Conservation (phyloP, 2,888 invertebrate genomes). For the Glomeris marginata region DNA sequence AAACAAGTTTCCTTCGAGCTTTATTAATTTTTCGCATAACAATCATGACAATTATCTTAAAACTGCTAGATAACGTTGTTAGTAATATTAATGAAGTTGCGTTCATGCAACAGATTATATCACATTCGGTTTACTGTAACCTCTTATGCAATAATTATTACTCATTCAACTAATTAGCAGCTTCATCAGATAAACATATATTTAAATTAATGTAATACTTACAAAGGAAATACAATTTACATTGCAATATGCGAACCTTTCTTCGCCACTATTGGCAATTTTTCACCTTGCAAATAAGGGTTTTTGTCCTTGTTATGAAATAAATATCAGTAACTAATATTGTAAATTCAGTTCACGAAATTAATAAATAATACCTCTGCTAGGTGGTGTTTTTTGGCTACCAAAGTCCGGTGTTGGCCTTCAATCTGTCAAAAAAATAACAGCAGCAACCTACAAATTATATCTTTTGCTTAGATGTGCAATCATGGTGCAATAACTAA, state of each 20-base stretch:
- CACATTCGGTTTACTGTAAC: too few species aligned
- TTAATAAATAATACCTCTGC: conserved; percentile 33
- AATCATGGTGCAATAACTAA: background rate
- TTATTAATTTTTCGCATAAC: too few species aligned
- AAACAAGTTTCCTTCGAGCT: too few species aligned
- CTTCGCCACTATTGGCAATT: conserved; percentile 80
- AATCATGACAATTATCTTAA: too few species aligned
- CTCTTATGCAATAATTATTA: too few species aligned
- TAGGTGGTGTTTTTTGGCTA: conserved; percentile 60
- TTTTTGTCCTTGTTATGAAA: conserved; percentile 47
- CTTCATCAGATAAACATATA: too few species aligned
- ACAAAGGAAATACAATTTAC: background rate
- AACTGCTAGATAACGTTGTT: too few species aligned
- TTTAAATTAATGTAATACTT: background rate
- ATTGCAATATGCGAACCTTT: conserved; percentile 60
- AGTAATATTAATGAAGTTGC: too few species aligned
- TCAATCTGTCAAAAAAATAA: conserved; percentile 15
- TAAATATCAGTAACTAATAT: too few species aligned
- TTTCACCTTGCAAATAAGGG: conserved; percentile 71
- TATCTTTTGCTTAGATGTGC: background rate
- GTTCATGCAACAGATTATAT: too few species aligned
- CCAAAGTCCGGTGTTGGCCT: conserved; percentile 49
- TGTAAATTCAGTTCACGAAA: conserved; percentile 11
- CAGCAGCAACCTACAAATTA: background rate
- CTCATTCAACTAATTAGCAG: too few species aligned